Base-by-base conservation (phyloP, 2,113 vertebrate genomes). In the Labrus mixtus region DNA sequence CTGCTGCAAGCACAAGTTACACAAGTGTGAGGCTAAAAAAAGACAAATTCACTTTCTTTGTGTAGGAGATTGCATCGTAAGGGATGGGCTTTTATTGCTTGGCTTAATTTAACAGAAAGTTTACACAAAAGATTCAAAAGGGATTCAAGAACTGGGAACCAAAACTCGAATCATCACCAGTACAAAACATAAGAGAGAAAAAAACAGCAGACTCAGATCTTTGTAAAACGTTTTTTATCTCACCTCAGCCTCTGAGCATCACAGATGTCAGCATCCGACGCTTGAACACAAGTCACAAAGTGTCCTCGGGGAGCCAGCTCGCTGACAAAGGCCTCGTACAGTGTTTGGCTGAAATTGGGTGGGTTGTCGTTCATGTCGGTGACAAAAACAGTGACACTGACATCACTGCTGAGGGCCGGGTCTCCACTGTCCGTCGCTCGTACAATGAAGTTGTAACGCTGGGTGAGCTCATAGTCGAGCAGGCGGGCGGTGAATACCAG, bases 201-300 rank as follows among this genome's bases (percentile, higher is more conserved):
- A 73, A 64, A 33, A 65, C 58, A 73, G 17, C 12, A 54, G 57
- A 61, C 25, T 0, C 0, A 25, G 3, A 37, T 62, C 29, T 65
- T 66, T 41, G 3, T 11, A 10, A 64, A 48, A 25, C 2, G 6
- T 19, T 65, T 65, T 64, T 50, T 55, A 57, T 54, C 78, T 84
- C 62, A 93, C 92, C 96, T 96, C 79, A 99, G 86, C 19, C 93
- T 94, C 16, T 96, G 94, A 75, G 94, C 91, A 79, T 99, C 97
- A 37, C 97, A 97, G 85, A 93, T 96, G 89, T 99, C 98, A 0
- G 95, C 96, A 78, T 99, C 98, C 2, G 95, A 97, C 13, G 97
- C 98, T 89, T 99, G 97, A 16, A 99, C 95, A 1, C 97, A 98
- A 45, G 97, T 98, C 79, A 99, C 98, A 92, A 99, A 98, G 90